A percentile compares a stretch with the other conserved stretches of the same genome.
Conservation (phyloP, 2,113 vertebrate species). For the Oryzias melastigma region DNA sequence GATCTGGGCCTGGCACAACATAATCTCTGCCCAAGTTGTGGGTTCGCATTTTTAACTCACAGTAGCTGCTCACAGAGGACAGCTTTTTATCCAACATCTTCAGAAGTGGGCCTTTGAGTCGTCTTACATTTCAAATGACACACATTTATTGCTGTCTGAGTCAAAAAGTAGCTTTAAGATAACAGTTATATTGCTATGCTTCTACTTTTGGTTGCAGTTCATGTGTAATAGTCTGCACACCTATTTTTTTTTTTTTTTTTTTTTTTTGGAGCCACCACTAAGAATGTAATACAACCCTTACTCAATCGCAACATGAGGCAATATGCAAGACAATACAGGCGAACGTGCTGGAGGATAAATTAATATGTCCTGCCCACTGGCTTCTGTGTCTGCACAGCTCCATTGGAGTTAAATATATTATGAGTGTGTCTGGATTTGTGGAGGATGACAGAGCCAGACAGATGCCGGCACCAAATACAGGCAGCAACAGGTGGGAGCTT, state of each 20-base stretch:
- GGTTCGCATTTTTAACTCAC: conserved; percentile 40
- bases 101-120: not conserved
- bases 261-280: conserved; percentile 37
- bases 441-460: conserved; percentile 27
- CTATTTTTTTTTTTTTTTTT: conserved; percentile 4
- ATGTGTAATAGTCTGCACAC: conserved; percentile 22
- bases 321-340: conserved; percentile 9
- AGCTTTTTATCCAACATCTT: conserved; percentile 25
- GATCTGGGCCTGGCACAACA: conserved; percentile 48
- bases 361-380: not conserved
- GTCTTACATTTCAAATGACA: not conserved
- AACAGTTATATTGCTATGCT: conserved; percentile 8
- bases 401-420: conserved; percentile 27
- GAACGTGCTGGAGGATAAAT: not conserved
- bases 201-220: conserved; percentile 2
- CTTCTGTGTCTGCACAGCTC: not conserved
- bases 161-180: conserved; percentile 21
- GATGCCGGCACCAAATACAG: conserved; percentile 41
- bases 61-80: conserved; percentile 39
- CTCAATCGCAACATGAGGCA: conserved; percentile 16
- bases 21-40: conserved; percentile 40
- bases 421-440: conserved; percentile 20
- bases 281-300: conserved; percentile 47
- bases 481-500: conserved; percentile 16
- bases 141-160: not conserved